Evolutionary conservation across 2,797 vertebrate genomes (phyloP), one percentile per base, ranked within the genome.

Genomic region (Spheniscus humboldti): DNA sequence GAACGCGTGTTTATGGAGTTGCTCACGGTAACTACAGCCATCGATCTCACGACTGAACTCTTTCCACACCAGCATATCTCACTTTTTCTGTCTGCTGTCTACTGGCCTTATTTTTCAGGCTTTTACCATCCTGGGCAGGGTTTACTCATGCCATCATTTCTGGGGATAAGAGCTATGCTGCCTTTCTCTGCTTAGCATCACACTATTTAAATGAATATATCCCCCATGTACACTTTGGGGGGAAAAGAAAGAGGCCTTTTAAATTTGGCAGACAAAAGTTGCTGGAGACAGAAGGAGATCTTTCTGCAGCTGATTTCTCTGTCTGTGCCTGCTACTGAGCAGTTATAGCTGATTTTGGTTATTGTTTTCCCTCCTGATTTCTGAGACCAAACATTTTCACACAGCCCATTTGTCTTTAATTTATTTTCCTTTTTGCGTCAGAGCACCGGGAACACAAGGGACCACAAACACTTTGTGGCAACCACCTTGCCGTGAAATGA

Each of bases 371-470:
- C 45, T 72, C 35, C n/a, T 52, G 35, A 48, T 93, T 95, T 80
- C 74, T 83, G 68, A 89, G 55, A 69, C 45, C 33, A 72, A 92
- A 71, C 10, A 55, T 85, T 93, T 93, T 93, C 45, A 68, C n/a
- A 30, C 19, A 92, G 50, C 3, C 24, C 62, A 52, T 91, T 95
- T 91, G 27, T 52, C 52, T 95, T 92, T 76, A 63, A 77, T 75
- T 77, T 39, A 74, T 91, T 91, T 91, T 80, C 67, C 41, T 68
- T 92, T 94, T 86, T 86, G 53, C 64, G 33, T 86, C 37, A 71
- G 68, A 95, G 53, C 60, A n/a, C 67, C 17, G 37, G n/a, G 45
- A 93, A 74, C 45, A 22, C 37, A 60, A 86, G 24, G 27, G 23
- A 10, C 57, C 17, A 16, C 1, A 4, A 90, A 91, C 28, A 74